phyloP scores from a whole-genome alignment of 2,113 vertebrate species.

The Channa maculata region DNA sequence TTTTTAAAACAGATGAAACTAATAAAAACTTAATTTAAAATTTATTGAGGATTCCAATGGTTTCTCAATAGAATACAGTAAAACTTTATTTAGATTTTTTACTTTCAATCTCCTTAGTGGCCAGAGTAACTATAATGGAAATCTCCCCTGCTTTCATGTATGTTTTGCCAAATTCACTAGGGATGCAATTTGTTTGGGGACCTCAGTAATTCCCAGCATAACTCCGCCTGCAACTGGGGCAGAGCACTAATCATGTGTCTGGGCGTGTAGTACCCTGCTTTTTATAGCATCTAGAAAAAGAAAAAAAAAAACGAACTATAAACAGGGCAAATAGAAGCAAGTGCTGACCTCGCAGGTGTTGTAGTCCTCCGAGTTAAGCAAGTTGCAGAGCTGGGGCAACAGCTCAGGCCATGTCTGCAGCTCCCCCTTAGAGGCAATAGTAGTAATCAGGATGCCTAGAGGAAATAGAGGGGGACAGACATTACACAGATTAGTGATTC shows the following conservation, averaged over 20 bases:
- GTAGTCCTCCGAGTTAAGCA: slow-evolving; percentile 96
- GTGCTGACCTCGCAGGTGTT: slow-evolving; percentile 94
- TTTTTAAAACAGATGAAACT: not conserved
- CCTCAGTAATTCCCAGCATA: not conserved
- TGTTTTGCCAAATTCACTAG: no score
- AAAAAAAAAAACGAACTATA: not conserved
- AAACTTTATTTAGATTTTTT: not conserved
- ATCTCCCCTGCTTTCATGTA: no score
- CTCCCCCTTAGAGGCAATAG: slow-evolving; percentile 95
- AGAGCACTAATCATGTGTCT: not conserved
- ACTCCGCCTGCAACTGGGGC: not conserved
- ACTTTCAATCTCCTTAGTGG: no score
- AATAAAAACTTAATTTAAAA: not conserved
- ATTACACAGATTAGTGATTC: not conserved
- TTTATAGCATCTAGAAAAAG: not conserved
- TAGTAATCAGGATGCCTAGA: slow-evolving; percentile 95
- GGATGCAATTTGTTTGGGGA: not conserved
- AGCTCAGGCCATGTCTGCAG: slow-evolving; percentile 96
- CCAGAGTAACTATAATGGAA: no score
- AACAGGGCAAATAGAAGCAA: not conserved
- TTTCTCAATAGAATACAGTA: not conserved
- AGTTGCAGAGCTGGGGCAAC: slow-evolving; percentile 93
- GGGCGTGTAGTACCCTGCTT: not conserved
- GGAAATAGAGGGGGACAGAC: not conserved
- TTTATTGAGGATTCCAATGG: not conserved